phyloP scores from a whole-genome alignment of 2,888 invertebrate genomes.

The Lasioglossum pauxillum region DNA sequence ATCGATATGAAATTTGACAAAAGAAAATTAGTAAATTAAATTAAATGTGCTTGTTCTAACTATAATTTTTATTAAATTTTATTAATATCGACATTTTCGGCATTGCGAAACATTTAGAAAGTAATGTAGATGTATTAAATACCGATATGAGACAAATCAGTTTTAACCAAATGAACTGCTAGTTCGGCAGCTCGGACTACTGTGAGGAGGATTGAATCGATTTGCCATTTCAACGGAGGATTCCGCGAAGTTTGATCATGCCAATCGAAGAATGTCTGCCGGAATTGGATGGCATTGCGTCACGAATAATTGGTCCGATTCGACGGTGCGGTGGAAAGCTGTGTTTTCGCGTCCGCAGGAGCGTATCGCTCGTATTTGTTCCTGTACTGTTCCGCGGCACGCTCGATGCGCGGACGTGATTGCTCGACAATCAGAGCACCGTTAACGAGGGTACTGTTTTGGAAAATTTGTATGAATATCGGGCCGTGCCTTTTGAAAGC shows the following conservation, averaged over 20 bases:
- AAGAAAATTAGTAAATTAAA: no score
- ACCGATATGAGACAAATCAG: no score
- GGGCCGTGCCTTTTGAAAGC: constrained; percentile 65
- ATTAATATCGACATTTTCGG: no score
- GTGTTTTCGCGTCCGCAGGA: constrained; percentile 29
- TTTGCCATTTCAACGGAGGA: neutral
- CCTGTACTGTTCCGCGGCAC: constrained; percentile 31
- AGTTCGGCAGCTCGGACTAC: no score
- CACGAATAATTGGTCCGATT: constrained; percentile 48
- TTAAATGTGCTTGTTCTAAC: no score
- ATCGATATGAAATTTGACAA: neutral
- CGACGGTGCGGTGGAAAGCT: constrained; percentile 33
- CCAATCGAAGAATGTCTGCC: neutral
- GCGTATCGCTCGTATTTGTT: constrained; percentile 34
- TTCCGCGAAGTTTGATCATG: neutral
- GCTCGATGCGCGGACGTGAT: constrained; percentile 51
- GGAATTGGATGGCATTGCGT: constrained; percentile 12
- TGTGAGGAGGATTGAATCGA: neutral
- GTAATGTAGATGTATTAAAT: no score
- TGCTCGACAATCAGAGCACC: constrained; percentile 55
- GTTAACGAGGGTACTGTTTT: constrained; percentile 66
- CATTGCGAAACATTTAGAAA: no score
- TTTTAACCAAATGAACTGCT: no score
- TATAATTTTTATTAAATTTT: no score
- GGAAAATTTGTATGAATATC: constrained; percentile 67